Evolutionary conservation across 1,140 invertebrate genomes (phyloP).

Genomic region (Drosophila equinoxialis): DNA sequence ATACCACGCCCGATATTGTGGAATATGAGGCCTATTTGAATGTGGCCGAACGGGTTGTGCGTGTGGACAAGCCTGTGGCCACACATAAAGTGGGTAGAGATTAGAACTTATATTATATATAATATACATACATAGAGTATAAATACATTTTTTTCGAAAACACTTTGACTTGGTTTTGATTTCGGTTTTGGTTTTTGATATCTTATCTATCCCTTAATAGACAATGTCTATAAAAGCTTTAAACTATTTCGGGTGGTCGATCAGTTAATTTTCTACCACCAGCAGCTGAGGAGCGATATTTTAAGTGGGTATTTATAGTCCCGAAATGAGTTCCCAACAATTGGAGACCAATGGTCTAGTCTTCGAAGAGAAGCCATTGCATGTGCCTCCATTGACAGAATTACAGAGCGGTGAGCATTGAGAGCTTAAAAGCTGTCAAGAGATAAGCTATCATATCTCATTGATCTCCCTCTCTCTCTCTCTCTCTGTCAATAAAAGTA

Average conservation of each 20-base stretch:
- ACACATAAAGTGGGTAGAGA: slow-evolving; percentile 85
- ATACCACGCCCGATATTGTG: slow-evolving; percentile 92
- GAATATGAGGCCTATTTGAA: slow-evolving; percentile 94
- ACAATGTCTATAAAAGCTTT: no score
- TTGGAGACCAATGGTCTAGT: slow-evolving; percentile 69
- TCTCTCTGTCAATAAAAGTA: slow-evolving; percentile 84
- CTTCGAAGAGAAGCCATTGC: slow-evolving; percentile 82
- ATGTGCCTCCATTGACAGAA: slow-evolving; percentile 84
- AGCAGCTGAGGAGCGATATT: no score
- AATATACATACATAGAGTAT: neutral
- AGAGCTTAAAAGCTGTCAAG: neutral
- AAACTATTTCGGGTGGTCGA: no score
- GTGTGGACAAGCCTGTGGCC: slow-evolving; percentile 90
- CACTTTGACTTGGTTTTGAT: neutral
- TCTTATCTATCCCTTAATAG: neutral
- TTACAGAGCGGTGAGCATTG: slow-evolving; percentile 83
- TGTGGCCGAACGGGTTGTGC: slow-evolving; percentile 88
- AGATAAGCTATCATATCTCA: neutral
- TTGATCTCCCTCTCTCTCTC: slow-evolving; percentile 2
- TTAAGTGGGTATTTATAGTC: neutral
- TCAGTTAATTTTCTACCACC: no score
- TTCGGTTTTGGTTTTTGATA: neutral
- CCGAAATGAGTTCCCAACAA: slow-evolving; percentile 53
- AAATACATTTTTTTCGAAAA: slow-evolving; percentile 8
- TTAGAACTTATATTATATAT: slow-evolving; percentile 52